phyloP scores from a whole-genome alignment of 1,140 invertebrate genomes.

The Trichonephila clavipes region DNA sequence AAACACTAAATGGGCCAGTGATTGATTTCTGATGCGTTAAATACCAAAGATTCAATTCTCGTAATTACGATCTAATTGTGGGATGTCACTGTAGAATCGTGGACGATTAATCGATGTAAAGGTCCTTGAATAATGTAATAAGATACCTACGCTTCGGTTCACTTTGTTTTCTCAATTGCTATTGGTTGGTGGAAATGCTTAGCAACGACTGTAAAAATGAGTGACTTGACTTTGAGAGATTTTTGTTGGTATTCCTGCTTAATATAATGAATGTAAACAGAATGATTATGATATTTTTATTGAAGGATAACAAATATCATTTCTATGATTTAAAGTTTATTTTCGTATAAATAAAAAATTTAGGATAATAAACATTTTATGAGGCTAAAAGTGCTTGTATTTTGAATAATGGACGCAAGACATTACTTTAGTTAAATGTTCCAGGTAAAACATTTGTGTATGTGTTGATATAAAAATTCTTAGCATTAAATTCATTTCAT shows the following conservation, averaged over 20 bases:
- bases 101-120: constrained; percentile 31
- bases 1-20: constrained; percentile 24
- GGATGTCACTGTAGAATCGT: constrained; percentile 24
- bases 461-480: too few species aligned
- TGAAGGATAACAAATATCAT: too few species aligned
- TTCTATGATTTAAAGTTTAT: too few species aligned
- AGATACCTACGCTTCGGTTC: neutral
- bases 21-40: constrained; percentile 42
- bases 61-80: constrained; percentile 36
- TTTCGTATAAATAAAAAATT: too few species aligned
- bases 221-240: neutral
- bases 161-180: neutral
- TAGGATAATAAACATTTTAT: too few species aligned
- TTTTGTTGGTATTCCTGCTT: neutral
- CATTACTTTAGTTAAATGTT: too few species aligned
- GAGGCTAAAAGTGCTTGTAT: too few species aligned
- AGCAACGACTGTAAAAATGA: neutral
- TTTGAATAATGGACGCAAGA: too few species aligned
- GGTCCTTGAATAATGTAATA: constrained; percentile 34
- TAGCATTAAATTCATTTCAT: too few species aligned
- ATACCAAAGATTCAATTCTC: constrained; percentile 32
- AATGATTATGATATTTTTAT: neutral
- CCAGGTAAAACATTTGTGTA: too few species aligned
- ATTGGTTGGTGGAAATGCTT: constrained; percentile 4
- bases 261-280: neutral